These are phyloP conservation scores for Amphilophus citrinellus DNA, from an alignment of 2,113 vertebrate species.

Conservation along the genomic window DNA sequence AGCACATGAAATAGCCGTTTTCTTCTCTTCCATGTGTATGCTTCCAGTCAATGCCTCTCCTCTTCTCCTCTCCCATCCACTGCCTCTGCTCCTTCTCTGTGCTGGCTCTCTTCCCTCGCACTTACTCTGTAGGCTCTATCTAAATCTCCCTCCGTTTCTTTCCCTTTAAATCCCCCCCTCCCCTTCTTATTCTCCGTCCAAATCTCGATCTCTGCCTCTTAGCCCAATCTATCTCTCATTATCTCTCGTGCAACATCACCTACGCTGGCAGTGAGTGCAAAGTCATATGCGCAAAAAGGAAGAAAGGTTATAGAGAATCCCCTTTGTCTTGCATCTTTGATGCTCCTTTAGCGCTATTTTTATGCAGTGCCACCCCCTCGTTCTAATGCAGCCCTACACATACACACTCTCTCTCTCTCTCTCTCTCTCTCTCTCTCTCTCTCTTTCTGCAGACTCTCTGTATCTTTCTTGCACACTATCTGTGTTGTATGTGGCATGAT, in stretches of 20 bases:
- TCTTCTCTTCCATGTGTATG: constrained; percentile 63
- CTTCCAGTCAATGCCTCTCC: constrained; percentile 68
- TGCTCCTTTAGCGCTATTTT: constrained; percentile 50
- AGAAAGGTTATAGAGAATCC: constrained; percentile 49
- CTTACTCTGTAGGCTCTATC: constrained; percentile 61
- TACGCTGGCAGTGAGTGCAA: constrained; percentile 44
- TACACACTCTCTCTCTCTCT: constrained; percentile 12
- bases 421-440: constrained; percentile 13
- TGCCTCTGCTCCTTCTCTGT: constrained; percentile 61
- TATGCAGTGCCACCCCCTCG: constrained; percentile 41
- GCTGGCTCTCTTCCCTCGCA: constrained; percentile 60
- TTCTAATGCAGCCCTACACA: constrained; percentile 15
- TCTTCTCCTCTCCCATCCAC: constrained; percentile 62
- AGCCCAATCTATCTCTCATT: constrained; percentile 62
- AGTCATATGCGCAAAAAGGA: constrained; percentile 33
- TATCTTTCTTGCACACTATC: constrained; percentile 44
- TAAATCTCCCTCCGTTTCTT: constrained; percentile 79
- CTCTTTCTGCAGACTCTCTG: constrained; percentile 22
- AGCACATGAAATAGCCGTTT: constrained; percentile 55
- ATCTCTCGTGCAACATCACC: constrained; percentile 60
- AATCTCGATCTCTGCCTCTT: constrained; percentile 61
- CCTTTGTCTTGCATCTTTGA: constrained; percentile 72
- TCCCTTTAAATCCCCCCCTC: constrained; percentile 76
- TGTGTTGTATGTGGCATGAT: constrained; percentile 52
- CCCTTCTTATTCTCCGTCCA: constrained; percentile 48